Percentiles rank a stretch among this genome's conserved stretches.
Conservation (phyloP, 2,797 vertebrate species). For the Mallotus villosus region DNA sequence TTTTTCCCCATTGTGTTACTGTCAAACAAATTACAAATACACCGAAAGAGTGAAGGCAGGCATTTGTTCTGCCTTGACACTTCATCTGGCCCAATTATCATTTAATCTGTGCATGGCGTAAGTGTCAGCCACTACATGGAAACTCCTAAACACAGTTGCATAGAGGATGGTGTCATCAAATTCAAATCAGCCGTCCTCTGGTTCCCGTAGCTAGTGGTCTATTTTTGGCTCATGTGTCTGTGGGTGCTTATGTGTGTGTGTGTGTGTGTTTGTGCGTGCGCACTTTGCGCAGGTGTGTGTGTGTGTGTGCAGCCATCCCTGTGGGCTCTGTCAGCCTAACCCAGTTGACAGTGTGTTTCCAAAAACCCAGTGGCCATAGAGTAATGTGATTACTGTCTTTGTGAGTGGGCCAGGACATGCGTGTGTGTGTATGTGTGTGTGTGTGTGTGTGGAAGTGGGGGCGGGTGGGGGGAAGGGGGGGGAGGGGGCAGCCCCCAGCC, state of each 20-base stretch:
- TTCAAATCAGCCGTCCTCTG: slow-evolving; percentile 38
- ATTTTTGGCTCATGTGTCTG: slow-evolving; percentile 47
- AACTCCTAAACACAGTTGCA: slow-evolving; percentile 30
- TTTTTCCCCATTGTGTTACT: slow-evolving; percentile 43
- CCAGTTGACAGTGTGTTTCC: slow-evolving; percentile 64
- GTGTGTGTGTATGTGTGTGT: background rate
- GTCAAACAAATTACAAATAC: slow-evolving; percentile 37
- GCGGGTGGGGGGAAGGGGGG: no score
- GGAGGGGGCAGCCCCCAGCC: background rate
- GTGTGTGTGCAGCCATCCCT: slow-evolving; percentile 58
- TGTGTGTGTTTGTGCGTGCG: background rate
- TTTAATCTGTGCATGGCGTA: slow-evolving; percentile 36
- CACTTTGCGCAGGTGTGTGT: background rate
- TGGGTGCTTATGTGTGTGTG: slow-evolving; percentile 14
- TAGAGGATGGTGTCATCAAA: slow-evolving; percentile 40
- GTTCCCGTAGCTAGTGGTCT: slow-evolving; percentile 28
- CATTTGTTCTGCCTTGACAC: slow-evolving; percentile 42
- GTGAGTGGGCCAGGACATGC: slow-evolving; percentile 54
- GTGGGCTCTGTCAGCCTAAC: slow-evolving; percentile 38
- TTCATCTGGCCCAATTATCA: slow-evolving; percentile 52
- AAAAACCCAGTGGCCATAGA: slow-evolving; percentile 63
- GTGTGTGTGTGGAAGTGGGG: background rate
- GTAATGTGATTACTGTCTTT: slow-evolving; percentile 74
- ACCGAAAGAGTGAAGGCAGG: slow-evolving; percentile 39
- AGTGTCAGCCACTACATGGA: slow-evolving; percentile 35